These are phyloP conservation scores for Dicentrarchus labrax DNA, from an alignment of 2,113 vertebrate genomes.

Conservation along the genomic window DNA sequence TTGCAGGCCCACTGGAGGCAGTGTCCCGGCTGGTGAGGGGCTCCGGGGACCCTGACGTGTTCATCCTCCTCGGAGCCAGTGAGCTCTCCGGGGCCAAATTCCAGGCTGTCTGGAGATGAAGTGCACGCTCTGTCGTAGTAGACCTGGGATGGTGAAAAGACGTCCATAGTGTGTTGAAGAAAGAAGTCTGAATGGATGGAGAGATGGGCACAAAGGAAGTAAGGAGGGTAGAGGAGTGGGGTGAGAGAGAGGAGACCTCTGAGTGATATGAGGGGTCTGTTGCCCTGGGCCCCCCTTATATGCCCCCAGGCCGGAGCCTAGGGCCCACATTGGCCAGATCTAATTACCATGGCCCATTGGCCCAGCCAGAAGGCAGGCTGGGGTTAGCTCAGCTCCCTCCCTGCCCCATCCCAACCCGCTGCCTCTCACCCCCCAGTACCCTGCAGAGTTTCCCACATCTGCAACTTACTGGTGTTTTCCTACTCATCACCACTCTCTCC, in stretches of 20 bases:
- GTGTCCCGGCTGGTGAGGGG: slow-evolving; percentile 94
- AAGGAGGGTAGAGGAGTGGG: slow-evolving; percentile 42
- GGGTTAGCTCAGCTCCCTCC: slow-evolving; percentile 77
- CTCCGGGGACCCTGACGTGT: slow-evolving; percentile 90
- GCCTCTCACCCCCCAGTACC: slow-evolving; percentile 72
- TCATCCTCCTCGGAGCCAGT: slow-evolving; percentile 92
- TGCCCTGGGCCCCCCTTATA: slow-evolving; percentile 89
- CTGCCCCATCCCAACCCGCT: slow-evolving; percentile 67
- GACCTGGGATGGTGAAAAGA: slow-evolving; percentile 91
- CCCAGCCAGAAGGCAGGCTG: slow-evolving; percentile 81
- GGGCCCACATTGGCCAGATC: slow-evolving; percentile 87
- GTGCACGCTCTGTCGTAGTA: slow-evolving; percentile 91
- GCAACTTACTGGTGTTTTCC: slow-evolving; percentile 84
- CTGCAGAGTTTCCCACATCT: slow-evolving; percentile 87
- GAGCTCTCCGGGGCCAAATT: slow-evolving; percentile 85
- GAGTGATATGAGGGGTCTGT: slow-evolving; percentile 84
- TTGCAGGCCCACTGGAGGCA: slow-evolving; percentile 99
- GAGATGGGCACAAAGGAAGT: slow-evolving; percentile 34
- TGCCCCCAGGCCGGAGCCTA: slow-evolving; percentile 85
- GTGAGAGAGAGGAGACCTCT: slow-evolving; percentile 73
- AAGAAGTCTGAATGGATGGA: slow-evolving; percentile 14
- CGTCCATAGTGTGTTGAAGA: slow-evolving; percentile 84
- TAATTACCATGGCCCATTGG: slow-evolving; percentile 92
- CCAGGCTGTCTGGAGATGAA: slow-evolving; percentile 90
- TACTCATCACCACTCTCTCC: slow-evolving; percentile 71